These are phyloP conservation scores for Muscicapa comitata DNA, from an alignment of 2,797 vertebrate genomes.

Conservation along the genomic window DNA sequence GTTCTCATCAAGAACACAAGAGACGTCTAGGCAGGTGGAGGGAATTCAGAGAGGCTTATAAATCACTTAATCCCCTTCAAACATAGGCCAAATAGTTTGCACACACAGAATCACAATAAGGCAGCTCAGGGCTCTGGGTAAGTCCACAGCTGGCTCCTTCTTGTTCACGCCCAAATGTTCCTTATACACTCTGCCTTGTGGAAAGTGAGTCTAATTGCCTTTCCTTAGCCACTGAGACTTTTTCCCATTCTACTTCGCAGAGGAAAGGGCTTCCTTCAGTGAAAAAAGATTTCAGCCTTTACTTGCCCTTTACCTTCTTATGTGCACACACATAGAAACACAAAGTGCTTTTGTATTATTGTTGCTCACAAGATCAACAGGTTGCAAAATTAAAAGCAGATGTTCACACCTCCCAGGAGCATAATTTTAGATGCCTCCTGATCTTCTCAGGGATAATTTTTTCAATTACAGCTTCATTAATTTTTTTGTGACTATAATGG, in stretches of 20 bases:
- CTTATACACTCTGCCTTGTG: neutral
- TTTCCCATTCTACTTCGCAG: neutral
- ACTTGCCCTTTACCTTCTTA: neutral
- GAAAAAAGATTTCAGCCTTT: neutral
- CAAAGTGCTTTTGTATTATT: neutral
- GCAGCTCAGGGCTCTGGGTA: neutral
- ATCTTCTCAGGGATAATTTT: neutral
- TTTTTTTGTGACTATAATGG: neutral
- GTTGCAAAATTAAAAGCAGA: constrained; percentile 16
- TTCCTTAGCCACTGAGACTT: neutral
- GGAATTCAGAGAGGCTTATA: neutral
- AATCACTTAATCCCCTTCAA: neutral
- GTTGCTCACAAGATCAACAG: neutral
- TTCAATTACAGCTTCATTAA: constrained; percentile 2
- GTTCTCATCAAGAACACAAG: neutral
- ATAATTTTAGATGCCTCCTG: neutral
- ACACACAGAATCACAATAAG: neutral
- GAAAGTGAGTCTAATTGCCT: neutral
- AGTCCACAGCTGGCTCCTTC: neutral
- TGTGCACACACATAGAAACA: neutral
- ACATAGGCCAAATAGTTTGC: neutral
- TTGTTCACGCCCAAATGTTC: neutral
- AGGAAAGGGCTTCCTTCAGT: neutral
- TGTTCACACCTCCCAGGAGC: neutral
- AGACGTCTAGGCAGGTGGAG: neutral